Evolutionary conservation across 2,888 invertebrate species (phyloP).

Genomic region (Xanthia icteritia): DNA sequence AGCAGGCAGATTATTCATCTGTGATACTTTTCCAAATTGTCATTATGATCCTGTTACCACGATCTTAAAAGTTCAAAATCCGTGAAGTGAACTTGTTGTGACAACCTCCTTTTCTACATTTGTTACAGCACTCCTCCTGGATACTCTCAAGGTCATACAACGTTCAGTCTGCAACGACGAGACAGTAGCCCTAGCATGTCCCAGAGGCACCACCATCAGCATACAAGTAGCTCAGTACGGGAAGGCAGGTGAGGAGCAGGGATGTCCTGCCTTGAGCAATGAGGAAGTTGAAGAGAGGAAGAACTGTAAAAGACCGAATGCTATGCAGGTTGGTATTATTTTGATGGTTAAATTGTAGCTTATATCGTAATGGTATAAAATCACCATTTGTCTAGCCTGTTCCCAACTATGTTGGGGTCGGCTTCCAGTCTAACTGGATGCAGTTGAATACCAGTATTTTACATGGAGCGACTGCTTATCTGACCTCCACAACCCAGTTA

Average conservation of each 20-base stretch:
- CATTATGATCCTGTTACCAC: not conserved
- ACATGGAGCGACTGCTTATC: no score
- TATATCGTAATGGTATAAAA: no score
- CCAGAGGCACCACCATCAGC: conserved; percentile 97
- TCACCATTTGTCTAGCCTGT: no score
- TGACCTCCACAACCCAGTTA: no score
- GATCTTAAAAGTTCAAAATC: not conserved
- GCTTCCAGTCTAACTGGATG: no score
- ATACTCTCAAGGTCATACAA: conserved; percentile 96
- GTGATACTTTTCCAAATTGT: not conserved
- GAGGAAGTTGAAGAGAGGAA: conserved; percentile 58
- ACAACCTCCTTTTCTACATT: not conserved
- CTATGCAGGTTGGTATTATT: conserved; percentile 91
- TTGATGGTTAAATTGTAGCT: conserved; percentile 65
- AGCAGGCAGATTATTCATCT: not conserved
- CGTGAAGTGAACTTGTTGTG: not conserved
- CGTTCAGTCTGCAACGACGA: conserved; percentile 97
- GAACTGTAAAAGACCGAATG: conserved; percentile 89
- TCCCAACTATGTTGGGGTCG: no score
- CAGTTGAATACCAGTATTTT: no score
- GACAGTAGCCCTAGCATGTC: conserved; percentile 95
- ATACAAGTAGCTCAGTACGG: conserved; percentile 97
- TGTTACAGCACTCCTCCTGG: conserved; percentile 94
- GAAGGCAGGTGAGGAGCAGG: conserved; percentile 88
- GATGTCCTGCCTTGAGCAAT: conserved; percentile 70